Conservation (phyloP, 1,140 invertebrate genomes). For the Epicauta chinensis region DNA sequence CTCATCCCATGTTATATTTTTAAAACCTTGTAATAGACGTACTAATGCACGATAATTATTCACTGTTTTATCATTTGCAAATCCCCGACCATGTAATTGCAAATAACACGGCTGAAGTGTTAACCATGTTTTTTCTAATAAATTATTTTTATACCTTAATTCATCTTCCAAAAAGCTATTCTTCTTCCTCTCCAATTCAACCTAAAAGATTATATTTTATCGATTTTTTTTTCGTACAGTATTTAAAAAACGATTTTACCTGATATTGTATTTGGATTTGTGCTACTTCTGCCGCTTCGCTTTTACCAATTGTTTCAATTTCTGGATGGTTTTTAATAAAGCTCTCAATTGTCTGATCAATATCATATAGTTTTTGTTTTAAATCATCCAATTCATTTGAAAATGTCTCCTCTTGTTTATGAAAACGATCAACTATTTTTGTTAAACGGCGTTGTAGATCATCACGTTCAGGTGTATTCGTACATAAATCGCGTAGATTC, state of each 20-base stretch:
- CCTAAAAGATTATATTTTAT: conserved; percentile 17
- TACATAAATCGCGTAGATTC: conserved; percentile 41
- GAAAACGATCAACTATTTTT: conserved; percentile 44
- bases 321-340: conserved; percentile 34
- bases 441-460: conserved; percentile 44
- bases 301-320: conserved; percentile 12
- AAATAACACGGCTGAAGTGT: conserved; percentile 27
- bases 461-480: conserved; percentile 35
- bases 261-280: conserved; percentile 4
- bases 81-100: conserved; percentile 27
- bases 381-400: conserved; percentile 42
- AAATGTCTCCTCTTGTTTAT: conserved; percentile 43
- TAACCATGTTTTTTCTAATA: conserved; percentile 27
- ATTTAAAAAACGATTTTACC: conserved; percentile 2
- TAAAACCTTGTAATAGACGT: conserved; percentile 41
- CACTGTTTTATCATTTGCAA: conserved; percentile 23
- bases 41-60: conserved; percentile 28
- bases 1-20: conserved; percentile 43
- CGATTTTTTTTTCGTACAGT: too few species aligned
- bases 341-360: conserved; percentile 35
- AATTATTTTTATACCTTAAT: conserved; percentile 18
- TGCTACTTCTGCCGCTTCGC: conserved; percentile 17
- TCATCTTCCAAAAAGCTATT: conserved; percentile 25
- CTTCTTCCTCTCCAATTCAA: conserved; percentile 21
- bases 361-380: conserved; percentile 12